These are phyloP conservation scores for Ciona savignyi DNA, from an alignment of 23 tunicate species.

Conservation along the genomic window DNA sequence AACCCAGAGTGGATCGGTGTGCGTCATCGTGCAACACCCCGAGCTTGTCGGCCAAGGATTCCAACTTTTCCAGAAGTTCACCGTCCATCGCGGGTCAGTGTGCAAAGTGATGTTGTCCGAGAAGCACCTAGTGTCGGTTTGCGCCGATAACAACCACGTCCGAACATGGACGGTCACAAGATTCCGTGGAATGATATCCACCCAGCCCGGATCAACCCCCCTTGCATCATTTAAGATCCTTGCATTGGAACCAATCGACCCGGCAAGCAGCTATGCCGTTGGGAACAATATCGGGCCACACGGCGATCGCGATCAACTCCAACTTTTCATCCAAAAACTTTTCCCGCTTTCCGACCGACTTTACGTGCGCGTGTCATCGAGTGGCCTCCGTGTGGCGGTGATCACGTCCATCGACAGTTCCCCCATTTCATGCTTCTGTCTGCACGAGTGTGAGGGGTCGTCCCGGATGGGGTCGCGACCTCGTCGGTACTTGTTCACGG, in stretches of 20 bases:
- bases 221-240: constrained; percentile 76
- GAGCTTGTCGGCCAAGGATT: constrained; percentile 95
- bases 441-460: constrained; percentile 88
- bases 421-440: constrained; percentile 67
- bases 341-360: constrained; percentile 66
- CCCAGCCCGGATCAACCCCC: constrained; percentile 97
- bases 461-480: constrained; percentile 96
- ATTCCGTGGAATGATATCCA: constrained; percentile 96
- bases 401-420: constrained; percentile 83
- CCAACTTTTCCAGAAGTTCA: constrained; percentile 95
- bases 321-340: constrained; percentile 74
- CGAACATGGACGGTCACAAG: constrained; percentile 96
- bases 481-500: constrained; percentile 77
- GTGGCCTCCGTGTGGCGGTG: constrained; percentile 65
- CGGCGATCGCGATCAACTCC: constrained; percentile 92
- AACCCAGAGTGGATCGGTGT: constrained; percentile 75
- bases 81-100: constrained; percentile 85
- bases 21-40: constrained; percentile 96
- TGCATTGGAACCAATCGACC: constrained; percentile 51
- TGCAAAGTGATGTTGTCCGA: constrained; percentile 80
- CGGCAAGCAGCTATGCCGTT: constrained; percentile 26
- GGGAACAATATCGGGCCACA: constrained; percentile 97
- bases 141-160: constrained; percentile 94
- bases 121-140: constrained; percentile 83
- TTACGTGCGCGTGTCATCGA: constrained; percentile 54